Evolutionary conservation across 2,888 invertebrate species (phyloP), one percentile per base, ranked within the genome.

Genomic region (Dolomedes plantarius): DNA sequence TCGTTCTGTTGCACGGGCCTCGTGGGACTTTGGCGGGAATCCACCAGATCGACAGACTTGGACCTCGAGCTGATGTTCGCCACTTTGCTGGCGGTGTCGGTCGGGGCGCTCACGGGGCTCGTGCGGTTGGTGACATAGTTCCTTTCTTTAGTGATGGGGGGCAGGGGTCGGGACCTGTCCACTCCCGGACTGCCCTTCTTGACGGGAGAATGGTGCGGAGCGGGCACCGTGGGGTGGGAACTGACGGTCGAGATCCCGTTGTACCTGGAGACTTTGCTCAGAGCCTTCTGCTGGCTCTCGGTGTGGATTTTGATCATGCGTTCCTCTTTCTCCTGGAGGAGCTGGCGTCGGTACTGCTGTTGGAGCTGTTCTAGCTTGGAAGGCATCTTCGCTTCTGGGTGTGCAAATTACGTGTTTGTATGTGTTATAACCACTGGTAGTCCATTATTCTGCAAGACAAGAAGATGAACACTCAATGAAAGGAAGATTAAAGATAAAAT

Each of bases 181-280:
- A 88, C 85, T 6, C 88, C 88, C n/a, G 88, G 85, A 19, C 88
- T 85, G 6, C 87, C 85, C n/a, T 78, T 87, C 32, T 87, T 87
- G 16, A 79, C 76, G 16, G 87, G 87, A 1, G 81, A 81, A 19
- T 87, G 81, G 27, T 82, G 87, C 0, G 81, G 31, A 0, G 28
- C 23, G 11, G 75, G 62, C 0, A 46, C 36, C 6, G 56, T 41
- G 0, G 39, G 29, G 3, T 46, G 11, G 0, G 78, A 23, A 0
- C 27, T 39, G 0, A 27, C 2, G 19, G 32, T 36, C 1, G 46
- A 2, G 11, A 29, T 72, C 7, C 39, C 31, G 23, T 69, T 69
- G 50, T 81, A 87, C 31, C 72, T 77, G 0, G 77, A 31, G 3
- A 87, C 74, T 65, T 86, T 80, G 67, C 75, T 79, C 3, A 88